Conservation (phyloP, 2,888 invertebrate genomes). For the Chrysolina haemoptera region DNA sequence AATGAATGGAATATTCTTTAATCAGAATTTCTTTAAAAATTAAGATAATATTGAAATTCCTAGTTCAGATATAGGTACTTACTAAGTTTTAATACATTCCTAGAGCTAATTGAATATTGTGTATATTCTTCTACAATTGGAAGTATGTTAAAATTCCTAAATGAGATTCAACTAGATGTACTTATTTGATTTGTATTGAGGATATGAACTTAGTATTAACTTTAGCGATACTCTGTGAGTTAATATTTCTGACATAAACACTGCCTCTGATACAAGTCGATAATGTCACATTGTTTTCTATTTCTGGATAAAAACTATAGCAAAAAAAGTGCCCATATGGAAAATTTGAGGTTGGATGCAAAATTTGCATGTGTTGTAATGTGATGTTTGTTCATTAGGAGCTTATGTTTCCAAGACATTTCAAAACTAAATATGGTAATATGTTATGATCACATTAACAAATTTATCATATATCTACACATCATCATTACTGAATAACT, state of each 20-base stretch:
- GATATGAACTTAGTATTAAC: not conserved
- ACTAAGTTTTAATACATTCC: no score
- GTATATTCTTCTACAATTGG: no score
- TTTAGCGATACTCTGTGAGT: not conserved
- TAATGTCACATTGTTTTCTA: not conserved
- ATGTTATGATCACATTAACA: not conserved
- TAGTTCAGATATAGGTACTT: no score
- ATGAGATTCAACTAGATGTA: no score
- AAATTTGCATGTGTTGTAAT: constrained; percentile 7
- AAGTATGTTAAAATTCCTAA: no score
- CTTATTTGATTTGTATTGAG: no score
- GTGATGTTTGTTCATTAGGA: not conserved
- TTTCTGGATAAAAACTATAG: not conserved
- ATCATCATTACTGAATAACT: not conserved
- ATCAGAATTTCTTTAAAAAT: no score
- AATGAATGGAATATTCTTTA: no score
- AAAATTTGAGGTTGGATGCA: constrained; percentile 16
- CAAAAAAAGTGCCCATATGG: not conserved
- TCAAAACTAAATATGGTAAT: not conserved
- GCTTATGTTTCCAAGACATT: not conserved
- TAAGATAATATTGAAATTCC: no score
- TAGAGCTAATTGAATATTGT: no score
- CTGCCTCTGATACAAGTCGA: not conserved
- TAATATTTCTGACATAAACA: not conserved
- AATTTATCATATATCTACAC: constrained; percentile 14